phyloP scores from a whole-genome alignment of 2,797 vertebrate species.

The Cryptoblepharus egeriae region DNA sequence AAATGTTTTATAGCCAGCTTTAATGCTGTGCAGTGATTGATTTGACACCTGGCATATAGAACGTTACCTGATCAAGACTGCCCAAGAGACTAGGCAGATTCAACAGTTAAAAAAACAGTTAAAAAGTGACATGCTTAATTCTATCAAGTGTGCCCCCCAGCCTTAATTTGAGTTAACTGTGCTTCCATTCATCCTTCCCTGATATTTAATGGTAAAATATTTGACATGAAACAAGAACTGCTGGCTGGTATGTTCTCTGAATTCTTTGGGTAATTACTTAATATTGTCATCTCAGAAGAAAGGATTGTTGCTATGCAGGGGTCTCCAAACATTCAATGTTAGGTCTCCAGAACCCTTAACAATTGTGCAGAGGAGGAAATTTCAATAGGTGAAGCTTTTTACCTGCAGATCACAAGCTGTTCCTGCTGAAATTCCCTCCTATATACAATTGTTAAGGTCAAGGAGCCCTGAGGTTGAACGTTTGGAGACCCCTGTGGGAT shows the following conservation, averaged over 20 bases:
- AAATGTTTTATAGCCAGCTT: not conserved
- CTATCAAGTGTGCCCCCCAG: not conserved
- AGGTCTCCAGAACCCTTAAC: too few relatives aligned
- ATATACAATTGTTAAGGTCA: too few relatives aligned
- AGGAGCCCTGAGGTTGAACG: too few relatives aligned
- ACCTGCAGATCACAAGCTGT: too few relatives aligned
- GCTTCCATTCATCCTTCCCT: not conserved
- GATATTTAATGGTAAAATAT: not conserved
- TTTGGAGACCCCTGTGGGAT: too few relatives aligned
- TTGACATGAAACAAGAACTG: not conserved
- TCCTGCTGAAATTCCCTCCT: too few relatives aligned
- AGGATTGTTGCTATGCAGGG: not conserved
- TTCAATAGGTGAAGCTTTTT: too few relatives aligned
- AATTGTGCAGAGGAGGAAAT: too few relatives aligned
- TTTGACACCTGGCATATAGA: not conserved
- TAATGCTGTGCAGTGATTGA: not conserved
- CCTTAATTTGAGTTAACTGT: not conserved
- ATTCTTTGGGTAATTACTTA: not conserved
- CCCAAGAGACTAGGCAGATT: not conserved
- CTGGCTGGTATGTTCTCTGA: not conserved
- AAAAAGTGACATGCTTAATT: too few relatives aligned
- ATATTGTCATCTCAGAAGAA: not conserved
- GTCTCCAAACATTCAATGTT: too few relatives aligned
- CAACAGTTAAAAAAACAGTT: not conserved
- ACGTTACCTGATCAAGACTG: not conserved